Evolutionary conservation across 2,888 invertebrate species (phyloP).

Genomic region (Autographa pulchrina): DNA sequence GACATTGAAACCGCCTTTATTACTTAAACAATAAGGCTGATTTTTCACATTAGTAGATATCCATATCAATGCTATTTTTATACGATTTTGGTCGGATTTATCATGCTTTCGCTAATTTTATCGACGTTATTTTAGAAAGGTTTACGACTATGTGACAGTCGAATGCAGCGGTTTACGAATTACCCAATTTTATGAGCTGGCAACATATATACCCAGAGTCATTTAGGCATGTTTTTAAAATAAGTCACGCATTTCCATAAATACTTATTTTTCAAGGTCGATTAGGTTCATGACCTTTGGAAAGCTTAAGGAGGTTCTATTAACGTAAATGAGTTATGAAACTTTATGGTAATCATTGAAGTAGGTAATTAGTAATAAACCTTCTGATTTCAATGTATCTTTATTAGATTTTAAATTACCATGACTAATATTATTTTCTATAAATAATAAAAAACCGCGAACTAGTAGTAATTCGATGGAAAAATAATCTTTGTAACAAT

Average conservation of each 20-base stretch:
- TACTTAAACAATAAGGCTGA: not conserved
- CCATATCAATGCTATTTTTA: constrained; percentile 30
- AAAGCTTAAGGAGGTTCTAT: not conserved
- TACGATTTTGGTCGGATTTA: constrained; percentile 38
- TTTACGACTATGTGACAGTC: constrained; percentile 28
- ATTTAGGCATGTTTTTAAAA: not conserved
- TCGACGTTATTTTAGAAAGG: constrained; percentile 38
- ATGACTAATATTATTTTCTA: not conserved
- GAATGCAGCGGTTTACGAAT: not conserved
- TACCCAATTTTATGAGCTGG: constrained; percentile 6
- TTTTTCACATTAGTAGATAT: no score
- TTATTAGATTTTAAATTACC: not conserved
- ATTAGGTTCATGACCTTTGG: constrained; percentile 39
- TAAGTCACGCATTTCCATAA: not conserved
- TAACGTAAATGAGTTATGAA: not conserved
- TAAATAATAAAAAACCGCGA: not conserved
- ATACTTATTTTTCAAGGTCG: constrained; percentile 12
- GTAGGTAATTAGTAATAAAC: not conserved
- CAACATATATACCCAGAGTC: constrained; percentile 1
- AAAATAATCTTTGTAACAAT: constrained; percentile 45
- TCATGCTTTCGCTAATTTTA: constrained; percentile 41
- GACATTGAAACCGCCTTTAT: constrained; percentile 3
- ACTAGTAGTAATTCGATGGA: constrained; percentile 21
- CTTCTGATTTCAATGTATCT: not conserved
- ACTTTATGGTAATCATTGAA: not conserved